phyloP scores from a whole-genome alignment of 2,888 invertebrate genomes.

The Sphaeridia pumilis region DNA sequence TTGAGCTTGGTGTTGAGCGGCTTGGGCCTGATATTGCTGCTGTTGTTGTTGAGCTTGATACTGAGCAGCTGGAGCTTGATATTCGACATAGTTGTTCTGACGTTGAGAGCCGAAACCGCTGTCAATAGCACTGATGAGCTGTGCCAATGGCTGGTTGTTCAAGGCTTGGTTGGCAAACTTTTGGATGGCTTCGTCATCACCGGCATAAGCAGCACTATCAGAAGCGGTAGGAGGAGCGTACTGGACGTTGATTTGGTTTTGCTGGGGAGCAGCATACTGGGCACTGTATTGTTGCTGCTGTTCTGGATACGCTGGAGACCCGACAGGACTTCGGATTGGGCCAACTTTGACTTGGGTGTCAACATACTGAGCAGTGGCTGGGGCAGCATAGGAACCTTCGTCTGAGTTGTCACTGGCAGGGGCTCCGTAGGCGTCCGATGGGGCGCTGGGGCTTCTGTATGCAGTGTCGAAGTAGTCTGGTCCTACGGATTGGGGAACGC shows the following conservation, averaged over 20 bases:
- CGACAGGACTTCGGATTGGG: too few relatives aligned
- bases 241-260: slow-evolving; percentile 1
- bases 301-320: neutral
- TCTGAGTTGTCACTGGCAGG: neutral
- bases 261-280: slow-evolving; percentile 20
- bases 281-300: slow-evolving; percentile 15
- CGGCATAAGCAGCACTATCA: neutral
- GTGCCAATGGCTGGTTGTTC: slow-evolving; percentile 1
- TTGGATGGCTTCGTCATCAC: neutral
- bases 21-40: neutral
- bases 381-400: neutral
- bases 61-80: neutral
- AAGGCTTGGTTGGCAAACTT: slow-evolving; percentile 6
- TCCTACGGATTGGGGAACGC: slow-evolving; percentile 19
- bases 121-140: slow-evolving; percentile 1
- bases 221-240: neutral
- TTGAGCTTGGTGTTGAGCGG: slow-evolving; percentile 1
- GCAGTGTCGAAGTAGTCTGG: slow-evolving; percentile 28
- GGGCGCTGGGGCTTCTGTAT: slow-evolving; percentile 8
- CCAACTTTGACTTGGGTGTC: neutral
- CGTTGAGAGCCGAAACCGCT: neutral
- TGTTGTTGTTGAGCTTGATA: neutral
- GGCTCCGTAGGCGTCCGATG: neutral
- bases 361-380: neutral
- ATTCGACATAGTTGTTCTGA: neutral